These are phyloP conservation scores for Nymphalis io DNA, from an alignment of 1,140 invertebrate genomes.

Conservation along the genomic window DNA sequence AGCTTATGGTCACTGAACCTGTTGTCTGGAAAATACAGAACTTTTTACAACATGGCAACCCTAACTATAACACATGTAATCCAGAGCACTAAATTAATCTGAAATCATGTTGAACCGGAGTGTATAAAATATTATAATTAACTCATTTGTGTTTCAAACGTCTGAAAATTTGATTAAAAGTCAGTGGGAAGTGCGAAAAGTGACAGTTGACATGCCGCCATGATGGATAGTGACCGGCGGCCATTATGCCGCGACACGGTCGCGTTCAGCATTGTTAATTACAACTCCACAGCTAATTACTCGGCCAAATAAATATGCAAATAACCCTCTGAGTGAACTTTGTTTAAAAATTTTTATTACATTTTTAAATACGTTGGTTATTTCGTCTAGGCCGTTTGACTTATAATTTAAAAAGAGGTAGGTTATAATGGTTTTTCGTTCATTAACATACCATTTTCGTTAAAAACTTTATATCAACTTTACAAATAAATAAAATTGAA, in stretches of 20 bases:
- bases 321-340: slow-evolving; percentile 21
- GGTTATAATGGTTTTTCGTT: too few relatives aligned
- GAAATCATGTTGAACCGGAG: background rate
- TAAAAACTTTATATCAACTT: too few relatives aligned
- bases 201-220: slow-evolving; percentile 58
- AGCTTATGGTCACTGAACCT: too few relatives aligned
- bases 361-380: background rate
- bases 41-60: background rate
- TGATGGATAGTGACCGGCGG: slow-evolving; percentile 49
- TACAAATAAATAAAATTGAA: too few relatives aligned
- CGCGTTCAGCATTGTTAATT: slow-evolving; percentile 57
- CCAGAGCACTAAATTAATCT: background rate
- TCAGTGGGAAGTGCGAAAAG: slow-evolving; percentile 50
- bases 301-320: slow-evolving; percentile 55
- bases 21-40: background rate
- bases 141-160: slow-evolving; percentile 22
- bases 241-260: slow-evolving; percentile 63
- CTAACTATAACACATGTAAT: background rate
- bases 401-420: too few relatives aligned
- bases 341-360: slow-evolving; percentile 1
- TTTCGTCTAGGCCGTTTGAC: too few relatives aligned
- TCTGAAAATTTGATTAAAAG: slow-evolving; percentile 54
- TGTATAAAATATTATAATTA: slow-evolving; percentile 3
- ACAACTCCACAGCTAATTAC: slow-evolving; percentile 55
- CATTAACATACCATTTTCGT: too few relatives aligned